Percentiles rank a stretch among this genome's conserved stretches.
These are phyloP conservation scores for Holothuria leucospilota DNA, from an alignment of 53 echinoderm and acorn worm species.

Conservation along the genomic window DNA sequence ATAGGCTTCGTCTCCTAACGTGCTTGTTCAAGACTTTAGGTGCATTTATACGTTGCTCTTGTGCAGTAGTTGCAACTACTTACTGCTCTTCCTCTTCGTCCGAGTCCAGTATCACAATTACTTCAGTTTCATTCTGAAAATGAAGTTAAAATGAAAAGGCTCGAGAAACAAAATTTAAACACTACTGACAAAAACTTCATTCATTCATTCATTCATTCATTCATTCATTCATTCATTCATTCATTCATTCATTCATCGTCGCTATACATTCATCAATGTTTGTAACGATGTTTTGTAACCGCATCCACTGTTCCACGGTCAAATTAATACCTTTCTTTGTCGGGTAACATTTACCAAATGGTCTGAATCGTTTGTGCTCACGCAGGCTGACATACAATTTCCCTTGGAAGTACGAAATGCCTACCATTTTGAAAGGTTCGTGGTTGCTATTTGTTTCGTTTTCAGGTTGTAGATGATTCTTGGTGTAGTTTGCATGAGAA, in stretches of 20 bases:
- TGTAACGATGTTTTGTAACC: not conserved
- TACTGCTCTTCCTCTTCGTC: slow-evolving; percentile 11
- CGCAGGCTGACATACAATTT: not conserved
- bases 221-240: too few species aligned
- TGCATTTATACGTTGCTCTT: not conserved
- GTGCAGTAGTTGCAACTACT: not conserved
- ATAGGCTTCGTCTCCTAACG: not conserved
- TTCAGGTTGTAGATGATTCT: slow-evolving; percentile 6
- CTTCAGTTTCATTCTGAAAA: slow-evolving; percentile 36
- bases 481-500: not conserved
- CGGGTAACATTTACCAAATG: slow-evolving; percentile 17
- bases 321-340: slow-evolving; percentile 34
- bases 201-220: too few species aligned
- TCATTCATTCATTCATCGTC: not conserved
- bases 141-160: not conserved
- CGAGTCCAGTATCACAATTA: slow-evolving; percentile 10
- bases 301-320: slow-evolving; percentile 12
- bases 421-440: slow-evolving; percentile 13
- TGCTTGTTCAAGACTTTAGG: not conserved
- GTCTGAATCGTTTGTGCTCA: not conserved
- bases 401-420: not conserved
- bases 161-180: not conserved
- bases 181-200: not conserved
- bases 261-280: slow-evolving; percentile 16
- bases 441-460: not conserved